These are phyloP conservation scores for Myanophis thanlyinensis DNA, from an alignment of 2,113 vertebrate genomes.

Conservation along the genomic window DNA sequence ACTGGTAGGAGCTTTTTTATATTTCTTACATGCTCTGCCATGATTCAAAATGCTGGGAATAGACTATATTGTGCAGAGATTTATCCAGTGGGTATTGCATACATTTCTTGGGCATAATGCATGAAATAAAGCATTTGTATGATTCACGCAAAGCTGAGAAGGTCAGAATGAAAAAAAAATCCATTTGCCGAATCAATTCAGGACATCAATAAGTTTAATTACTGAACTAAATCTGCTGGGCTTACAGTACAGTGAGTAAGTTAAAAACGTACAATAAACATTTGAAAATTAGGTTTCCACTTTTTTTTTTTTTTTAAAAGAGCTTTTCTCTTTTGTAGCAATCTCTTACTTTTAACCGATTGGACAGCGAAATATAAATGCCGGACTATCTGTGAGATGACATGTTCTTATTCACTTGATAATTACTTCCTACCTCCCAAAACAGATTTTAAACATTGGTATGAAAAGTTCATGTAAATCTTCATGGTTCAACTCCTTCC, in stretches of 20 bases:
- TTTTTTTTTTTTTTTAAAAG: background rate
- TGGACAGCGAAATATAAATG: background rate
- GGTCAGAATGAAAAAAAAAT: slow-evolving; percentile 16
- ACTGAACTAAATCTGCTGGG: background rate
- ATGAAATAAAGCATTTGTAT: background rate
- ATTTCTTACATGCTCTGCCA: background rate
- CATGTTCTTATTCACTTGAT: accelerated
- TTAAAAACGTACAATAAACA: background rate
- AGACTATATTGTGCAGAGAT: background rate
- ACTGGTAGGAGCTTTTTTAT: background rate
- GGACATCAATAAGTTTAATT: background rate
- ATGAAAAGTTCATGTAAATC: accelerated
- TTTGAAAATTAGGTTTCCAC: background rate
- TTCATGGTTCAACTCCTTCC: background rate
- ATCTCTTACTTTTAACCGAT: background rate
- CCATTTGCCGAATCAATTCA: slow-evolving; percentile 22
- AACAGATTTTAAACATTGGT: background rate
- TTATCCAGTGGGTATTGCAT: background rate
- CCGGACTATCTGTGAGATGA: background rate
- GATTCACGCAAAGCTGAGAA: background rate
- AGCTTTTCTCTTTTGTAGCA: background rate
- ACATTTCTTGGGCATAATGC: background rate
- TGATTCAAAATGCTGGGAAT: background rate
- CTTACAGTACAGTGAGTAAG: background rate
- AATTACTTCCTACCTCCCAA: background rate